Evolutionary conservation across 2,888 invertebrate genomes (phyloP), one percentile per base, ranked within the genome.

Genomic region (Drosophila mettleri): DNA sequence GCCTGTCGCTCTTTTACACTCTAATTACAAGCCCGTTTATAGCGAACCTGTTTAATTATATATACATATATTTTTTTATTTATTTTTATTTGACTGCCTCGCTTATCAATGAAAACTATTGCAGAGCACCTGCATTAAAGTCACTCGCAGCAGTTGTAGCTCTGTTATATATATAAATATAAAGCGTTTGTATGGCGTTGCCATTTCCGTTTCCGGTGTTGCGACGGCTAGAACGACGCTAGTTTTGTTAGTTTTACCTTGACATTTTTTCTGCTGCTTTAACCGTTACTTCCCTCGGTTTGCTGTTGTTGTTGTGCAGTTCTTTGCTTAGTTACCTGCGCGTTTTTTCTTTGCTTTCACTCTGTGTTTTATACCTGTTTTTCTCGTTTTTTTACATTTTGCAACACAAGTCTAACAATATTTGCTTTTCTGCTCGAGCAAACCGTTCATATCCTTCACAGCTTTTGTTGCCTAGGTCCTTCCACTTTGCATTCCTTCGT

Each of bases 171-270:
- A 16, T 20, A 48, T 80, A 16, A 24, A 12, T 27, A 27, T 80
- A 69, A 69, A 76, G 69, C 66, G 71, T 67, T 82, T 68, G 64
- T 58, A 51, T 69, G 74, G 73, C 74, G 60, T 61, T 75, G 67
- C 71, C 75, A 73, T 86, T 83, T 83, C 84, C 84, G 84, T 76
- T 88, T 86, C 84, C 86, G 86, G 52, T 43, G 46, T 74, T 67
- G 75, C 82, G 79, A 75, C 79, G 79, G 60, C 63, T 68, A 53
- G 72, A 31, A 49, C 53, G 69, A 54, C 69, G 73, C 73, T 75
- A 75, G 74, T 75, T 83, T 75, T 52, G 69, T 86, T 78, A 74
- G 76, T 80, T 84, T 87, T 88, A 86, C 89, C 86, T 86, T 86
- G 89, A 86, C 88, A 87, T 86, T 87, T 87, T 76, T 82, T 72